Evolutionary conservation across 1,140 invertebrate genomes (phyloP).

Genomic region (Drosophila oshimai): DNA sequence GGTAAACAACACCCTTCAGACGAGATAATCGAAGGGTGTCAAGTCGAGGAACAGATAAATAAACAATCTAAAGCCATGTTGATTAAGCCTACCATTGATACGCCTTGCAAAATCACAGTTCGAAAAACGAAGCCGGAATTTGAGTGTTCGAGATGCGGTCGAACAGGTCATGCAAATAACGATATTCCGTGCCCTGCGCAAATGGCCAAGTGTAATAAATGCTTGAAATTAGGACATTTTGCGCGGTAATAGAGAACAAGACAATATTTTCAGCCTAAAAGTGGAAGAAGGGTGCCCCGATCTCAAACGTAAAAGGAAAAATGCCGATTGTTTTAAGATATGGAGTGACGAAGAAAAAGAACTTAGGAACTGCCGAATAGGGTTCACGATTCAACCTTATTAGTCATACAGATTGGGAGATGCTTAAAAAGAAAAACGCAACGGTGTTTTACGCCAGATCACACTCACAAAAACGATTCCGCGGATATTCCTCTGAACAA

Average conservation of each 20-base stretch:
- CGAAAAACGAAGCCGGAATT: no score
- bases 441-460: conserved; percentile 2
- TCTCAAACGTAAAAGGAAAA: neutral
- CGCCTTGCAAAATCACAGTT: no score
- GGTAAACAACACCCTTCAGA: neutral
- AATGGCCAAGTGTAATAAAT: neutral
- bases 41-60: conserved; percentile 3
- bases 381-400: no score
- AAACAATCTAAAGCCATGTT: no score
- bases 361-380: neutral
- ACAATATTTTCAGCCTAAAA: no score
- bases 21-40: neutral
- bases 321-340: no score
- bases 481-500: conserved; percentile 7
- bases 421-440: neutral
- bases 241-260: no score
- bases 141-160: neutral
- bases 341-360: neutral
- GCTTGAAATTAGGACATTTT: no score
- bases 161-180: neutral
- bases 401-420: no score
- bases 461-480: conserved; percentile 18
- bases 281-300: neutral
- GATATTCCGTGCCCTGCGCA: no score
- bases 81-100: no score